Evolutionary conservation across 2,888 invertebrate genomes (phyloP).

Genomic region (Macrophya alboannulata): DNA sequence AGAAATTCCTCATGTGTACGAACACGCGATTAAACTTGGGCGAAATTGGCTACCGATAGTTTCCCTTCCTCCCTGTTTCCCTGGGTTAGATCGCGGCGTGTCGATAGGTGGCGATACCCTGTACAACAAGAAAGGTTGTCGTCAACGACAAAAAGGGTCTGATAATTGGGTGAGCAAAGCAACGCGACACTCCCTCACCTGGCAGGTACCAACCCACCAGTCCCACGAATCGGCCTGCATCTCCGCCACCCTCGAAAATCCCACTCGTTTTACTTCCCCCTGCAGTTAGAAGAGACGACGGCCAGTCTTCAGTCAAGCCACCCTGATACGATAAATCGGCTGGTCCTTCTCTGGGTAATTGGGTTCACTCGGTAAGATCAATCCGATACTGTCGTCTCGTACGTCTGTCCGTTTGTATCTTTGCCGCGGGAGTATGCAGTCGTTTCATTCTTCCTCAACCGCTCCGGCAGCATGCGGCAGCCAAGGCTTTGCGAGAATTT

Average conservation of each 20-base stretch:
- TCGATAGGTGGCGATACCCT: slow-evolving; percentile 22
- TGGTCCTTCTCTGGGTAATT: slow-evolving; percentile 78
- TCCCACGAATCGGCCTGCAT: slow-evolving; percentile 35
- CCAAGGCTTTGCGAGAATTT: slow-evolving; percentile 1
- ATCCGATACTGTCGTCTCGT: slow-evolving; percentile 79
- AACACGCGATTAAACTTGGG: background rate
- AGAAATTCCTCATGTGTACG: background rate
- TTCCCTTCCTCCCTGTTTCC: slow-evolving; percentile 3
- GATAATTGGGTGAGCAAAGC: slow-evolving; percentile 78
- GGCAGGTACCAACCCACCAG: slow-evolving; percentile 52
- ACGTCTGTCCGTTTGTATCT: slow-evolving; percentile 72
- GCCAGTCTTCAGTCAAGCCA: slow-evolving; percentile 71
- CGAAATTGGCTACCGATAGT: slow-evolving; percentile 40
- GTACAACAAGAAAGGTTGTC: slow-evolving; percentile 68
- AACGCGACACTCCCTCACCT: slow-evolving; percentile 70
- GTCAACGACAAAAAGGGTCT: slow-evolving; percentile 66
- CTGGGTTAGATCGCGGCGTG: slow-evolving; percentile 2
- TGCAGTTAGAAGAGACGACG: slow-evolving; percentile 59
- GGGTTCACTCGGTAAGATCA: slow-evolving; percentile 80
- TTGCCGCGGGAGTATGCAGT: slow-evolving; percentile 37
- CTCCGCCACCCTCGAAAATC: slow-evolving; percentile 60
- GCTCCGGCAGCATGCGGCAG: background rate
- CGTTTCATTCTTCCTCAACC: background rate
- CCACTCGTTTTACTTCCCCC: slow-evolving; percentile 62
- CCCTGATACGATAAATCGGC: slow-evolving; percentile 77